Percentiles rank a stretch among this genome's conserved stretches.
phyloP scores from a whole-genome alignment of 2,888 invertebrate genomes.

The Pachliopta kotzebuea region DNA sequence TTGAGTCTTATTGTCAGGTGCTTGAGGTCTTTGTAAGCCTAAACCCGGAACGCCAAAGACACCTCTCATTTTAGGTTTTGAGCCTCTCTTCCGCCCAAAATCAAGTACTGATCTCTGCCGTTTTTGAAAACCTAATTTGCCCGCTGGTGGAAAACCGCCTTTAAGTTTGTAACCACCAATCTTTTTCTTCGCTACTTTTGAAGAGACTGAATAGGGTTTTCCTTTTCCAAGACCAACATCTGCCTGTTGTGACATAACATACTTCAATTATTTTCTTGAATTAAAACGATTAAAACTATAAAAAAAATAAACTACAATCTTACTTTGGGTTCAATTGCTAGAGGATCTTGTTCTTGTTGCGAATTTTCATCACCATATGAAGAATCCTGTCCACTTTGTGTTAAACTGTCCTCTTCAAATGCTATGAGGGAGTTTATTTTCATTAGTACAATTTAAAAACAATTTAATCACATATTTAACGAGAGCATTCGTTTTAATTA shows the following conservation, averaged over 20 bases:
- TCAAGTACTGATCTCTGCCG: slow-evolving; percentile 85
- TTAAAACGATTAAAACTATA: slow-evolving; percentile 18
- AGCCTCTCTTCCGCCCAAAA: slow-evolving; percentile 90
- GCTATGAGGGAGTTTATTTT: slow-evolving; percentile 52
- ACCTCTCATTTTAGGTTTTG: slow-evolving; percentile 93
- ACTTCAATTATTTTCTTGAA: neutral
- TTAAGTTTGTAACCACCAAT: slow-evolving; percentile 85
- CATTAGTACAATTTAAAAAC: too few relatives aligned
- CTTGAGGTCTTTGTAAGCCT: slow-evolving; percentile 84
- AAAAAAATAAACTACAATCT: slow-evolving; percentile 4
- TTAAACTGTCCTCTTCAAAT: slow-evolving; percentile 84
- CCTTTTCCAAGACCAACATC: slow-evolving; percentile 88
- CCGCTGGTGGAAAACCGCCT: slow-evolving; percentile 80
- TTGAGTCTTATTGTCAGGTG: slow-evolving; percentile 75
- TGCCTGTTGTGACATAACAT: slow-evolving; percentile 47
- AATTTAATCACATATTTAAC: too few relatives aligned
- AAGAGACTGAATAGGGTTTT: slow-evolving; percentile 87
- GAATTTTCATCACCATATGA: slow-evolving; percentile 74
- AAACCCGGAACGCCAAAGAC: slow-evolving; percentile 90
- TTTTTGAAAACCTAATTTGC: slow-evolving; percentile 88
- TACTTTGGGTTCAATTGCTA: slow-evolving; percentile 75
- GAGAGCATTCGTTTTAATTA: too few relatives aligned
- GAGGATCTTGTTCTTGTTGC: slow-evolving; percentile 71
- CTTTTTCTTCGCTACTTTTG: slow-evolving; percentile 89
- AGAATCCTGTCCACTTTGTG: slow-evolving; percentile 84